A percentile compares a stretch with the other conserved stretches of the same genome.
Conservation (phyloP, 2,888 invertebrate genomes). For the Chrysolina haemoptera region DNA sequence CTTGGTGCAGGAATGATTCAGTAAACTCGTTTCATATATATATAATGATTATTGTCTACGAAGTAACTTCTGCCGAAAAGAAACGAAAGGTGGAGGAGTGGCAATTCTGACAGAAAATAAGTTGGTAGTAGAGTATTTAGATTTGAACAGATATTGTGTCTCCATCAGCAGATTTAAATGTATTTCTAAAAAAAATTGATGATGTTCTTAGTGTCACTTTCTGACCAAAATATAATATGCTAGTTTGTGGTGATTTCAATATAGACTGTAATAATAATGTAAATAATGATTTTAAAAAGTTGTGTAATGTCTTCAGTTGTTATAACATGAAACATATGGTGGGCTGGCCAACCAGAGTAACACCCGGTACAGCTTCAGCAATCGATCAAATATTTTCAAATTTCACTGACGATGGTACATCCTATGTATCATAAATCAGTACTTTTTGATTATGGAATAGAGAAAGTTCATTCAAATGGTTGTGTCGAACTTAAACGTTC, state of each 20-base stretch:
- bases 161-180: too few species aligned
- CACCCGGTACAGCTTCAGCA: too few species aligned
- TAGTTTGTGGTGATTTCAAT: too few species aligned
- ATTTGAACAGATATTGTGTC: slow-evolving; percentile 14
- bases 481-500: too few species aligned
- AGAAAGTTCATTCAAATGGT: too few species aligned
- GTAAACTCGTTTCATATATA: slow-evolving; percentile 14
- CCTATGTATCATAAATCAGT: too few species aligned
- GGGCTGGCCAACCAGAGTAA: too few species aligned
- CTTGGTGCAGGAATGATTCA: slow-evolving; percentile 8
- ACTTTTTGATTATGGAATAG: too few species aligned
- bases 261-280: neutral
- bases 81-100: slow-evolving; percentile 9
- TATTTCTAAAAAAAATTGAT: neutral
- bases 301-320: too few species aligned
- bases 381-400: too few species aligned
- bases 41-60: neutral
- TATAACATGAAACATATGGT: too few species aligned
- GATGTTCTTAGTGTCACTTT: neutral
- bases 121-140: neutral
- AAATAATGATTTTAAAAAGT: neutral
- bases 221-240: neutral
- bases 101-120: slow-evolving; percentile 8
- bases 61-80: slow-evolving; percentile 15
- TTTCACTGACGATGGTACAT: too few species aligned